Base-by-base conservation (phyloP, 2,113 vertebrate genomes). In the Cyphomyrus discorhynchus region DNA sequence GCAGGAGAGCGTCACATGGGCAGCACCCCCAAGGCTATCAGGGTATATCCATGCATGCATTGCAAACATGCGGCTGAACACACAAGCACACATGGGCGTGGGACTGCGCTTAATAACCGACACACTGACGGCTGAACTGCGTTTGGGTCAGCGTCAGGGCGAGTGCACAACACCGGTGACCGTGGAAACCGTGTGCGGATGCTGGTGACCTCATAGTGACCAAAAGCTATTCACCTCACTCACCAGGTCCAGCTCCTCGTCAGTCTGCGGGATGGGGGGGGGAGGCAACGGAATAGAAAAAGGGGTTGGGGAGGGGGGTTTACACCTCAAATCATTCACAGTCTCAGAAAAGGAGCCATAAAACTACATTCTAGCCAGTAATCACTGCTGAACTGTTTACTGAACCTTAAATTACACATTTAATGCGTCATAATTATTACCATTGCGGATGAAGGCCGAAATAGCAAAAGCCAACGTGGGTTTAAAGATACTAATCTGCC, bases 211-310 rank as follows among this genome's bases (percentile, higher is more conserved):
- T 87, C 85, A 49, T 27, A 91, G 91, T 92, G 90, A 93, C 86
- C 74, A 66, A 89, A 90, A 39, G 11, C 82, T 92, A 95, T 94
- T 92, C 94, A 96, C 95, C 95, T 95, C 95, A 95, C 97, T 99
- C 96, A 99, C 98, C 98, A 98, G 96, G 90, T 98, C 97, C 97
- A 98, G 95, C 94, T 98, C 97, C 92, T 98, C 98, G 94, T 98
- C 97, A 86, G 97, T 97, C 97, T 98, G 97, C 90, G 92, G 93
- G 92, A 47, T 89, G 91, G 93, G 92, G 84, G 89, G 92, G 84
- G 89, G 92, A 58, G 94, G 90, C 89, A 95, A 77, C 90, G 89
- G 95, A 92, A 94, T 77, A 93, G 90, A 88, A 47, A 74, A 62
- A 45, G 27, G 47, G 31, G 27, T 56, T 6, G n/a, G 3, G 35